These are phyloP conservation scores for Misgurnus mizolepis DNA, from an alignment of 2,113 vertebrate species.

Conservation along the genomic window DNA sequence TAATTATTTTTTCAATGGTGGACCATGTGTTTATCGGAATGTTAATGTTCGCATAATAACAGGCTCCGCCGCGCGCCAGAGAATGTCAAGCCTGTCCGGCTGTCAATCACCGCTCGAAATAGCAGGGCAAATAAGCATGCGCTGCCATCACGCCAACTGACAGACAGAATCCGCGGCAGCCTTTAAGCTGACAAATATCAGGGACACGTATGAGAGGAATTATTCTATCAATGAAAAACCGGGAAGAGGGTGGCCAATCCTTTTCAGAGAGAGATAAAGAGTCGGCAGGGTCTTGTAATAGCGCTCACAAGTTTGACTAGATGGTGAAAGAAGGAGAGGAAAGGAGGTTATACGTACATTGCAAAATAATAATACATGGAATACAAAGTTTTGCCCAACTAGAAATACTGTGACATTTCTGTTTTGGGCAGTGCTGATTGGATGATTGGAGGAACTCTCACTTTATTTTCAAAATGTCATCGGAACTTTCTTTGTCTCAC, in stretches of 20 bases:
- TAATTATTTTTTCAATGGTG: constrained; percentile 94
- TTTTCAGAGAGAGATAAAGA: constrained; percentile 10
- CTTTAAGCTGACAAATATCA: constrained; percentile 80
- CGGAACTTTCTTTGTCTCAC: not conserved
- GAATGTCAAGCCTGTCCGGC: constrained; percentile 90
- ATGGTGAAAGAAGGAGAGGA: not conserved
- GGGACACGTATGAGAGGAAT: constrained; percentile 60
- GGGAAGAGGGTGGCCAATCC: constrained; percentile 55
- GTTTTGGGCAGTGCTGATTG: not conserved
- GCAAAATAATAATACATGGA: not conserved
- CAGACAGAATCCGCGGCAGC: constrained; percentile 73
- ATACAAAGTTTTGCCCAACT: constrained; percentile 9
- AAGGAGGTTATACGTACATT: too few species aligned
- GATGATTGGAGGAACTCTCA: constrained; percentile 8
- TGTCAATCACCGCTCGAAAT: constrained; percentile 92
- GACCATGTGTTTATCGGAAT: constrained; percentile 98
- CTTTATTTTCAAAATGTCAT: not conserved
- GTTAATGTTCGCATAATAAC: constrained; percentile 99
- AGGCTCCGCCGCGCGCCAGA: constrained; percentile 83
- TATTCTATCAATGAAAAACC: constrained; percentile 65
- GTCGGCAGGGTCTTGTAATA: constrained; percentile 4
- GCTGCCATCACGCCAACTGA: constrained; percentile 79
- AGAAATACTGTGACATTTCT: not conserved
- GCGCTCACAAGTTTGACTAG: constrained; percentile 9
- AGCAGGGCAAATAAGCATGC: constrained; percentile 88